Percentiles rank a stretch among this genome's conserved stretches.
These are phyloP conservation scores for Macrosiphum euphorbiae DNA, from an alignment of 2,888 invertebrate genomes.

Conservation along the genomic window DNA sequence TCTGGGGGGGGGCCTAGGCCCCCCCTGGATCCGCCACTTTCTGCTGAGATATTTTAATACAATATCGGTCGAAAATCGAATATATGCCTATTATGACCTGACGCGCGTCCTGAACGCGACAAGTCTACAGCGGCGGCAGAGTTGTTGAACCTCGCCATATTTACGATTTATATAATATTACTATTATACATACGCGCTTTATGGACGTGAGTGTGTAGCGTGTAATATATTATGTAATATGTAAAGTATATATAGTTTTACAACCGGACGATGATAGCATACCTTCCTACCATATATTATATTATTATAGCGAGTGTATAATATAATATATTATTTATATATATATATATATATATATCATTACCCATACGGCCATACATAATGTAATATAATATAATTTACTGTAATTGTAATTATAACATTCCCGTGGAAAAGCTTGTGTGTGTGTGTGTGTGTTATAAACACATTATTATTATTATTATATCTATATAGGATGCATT, in stretches of 20 bases:
- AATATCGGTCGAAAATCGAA: background rate
- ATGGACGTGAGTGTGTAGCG: background rate
- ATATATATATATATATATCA: background rate
- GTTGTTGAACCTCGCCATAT: slow-evolving; percentile 34
- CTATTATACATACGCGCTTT: background rate
- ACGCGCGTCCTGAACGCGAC: background rate
- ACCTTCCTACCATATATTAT: slow-evolving; percentile 6
- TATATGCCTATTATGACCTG: background rate
- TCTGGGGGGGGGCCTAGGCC: no score
- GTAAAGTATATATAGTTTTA: slow-evolving; percentile 31
- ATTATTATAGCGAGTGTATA: background rate
- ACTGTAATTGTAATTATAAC: slow-evolving; percentile 46
- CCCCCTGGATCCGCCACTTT: no score
- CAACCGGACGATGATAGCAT: slow-evolving; percentile 32
- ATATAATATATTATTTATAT: background rate
- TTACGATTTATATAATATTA: slow-evolving; percentile 27
- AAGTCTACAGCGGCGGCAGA: background rate
- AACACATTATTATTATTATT: slow-evolving; percentile 1
- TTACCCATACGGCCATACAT: background rate
- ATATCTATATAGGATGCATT: background rate
- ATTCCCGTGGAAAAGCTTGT: background rate
- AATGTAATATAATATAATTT: slow-evolving; percentile 22
- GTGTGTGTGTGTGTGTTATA: background rate
- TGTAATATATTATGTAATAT: background rate
- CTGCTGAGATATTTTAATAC: background rate